A percentile compares a stretch with the other conserved stretches of the same genome.
These are phyloP conservation scores for Agrotis clavis DNA, from an alignment of 2,888 invertebrate genomes.

Conservation along the genomic window DNA sequence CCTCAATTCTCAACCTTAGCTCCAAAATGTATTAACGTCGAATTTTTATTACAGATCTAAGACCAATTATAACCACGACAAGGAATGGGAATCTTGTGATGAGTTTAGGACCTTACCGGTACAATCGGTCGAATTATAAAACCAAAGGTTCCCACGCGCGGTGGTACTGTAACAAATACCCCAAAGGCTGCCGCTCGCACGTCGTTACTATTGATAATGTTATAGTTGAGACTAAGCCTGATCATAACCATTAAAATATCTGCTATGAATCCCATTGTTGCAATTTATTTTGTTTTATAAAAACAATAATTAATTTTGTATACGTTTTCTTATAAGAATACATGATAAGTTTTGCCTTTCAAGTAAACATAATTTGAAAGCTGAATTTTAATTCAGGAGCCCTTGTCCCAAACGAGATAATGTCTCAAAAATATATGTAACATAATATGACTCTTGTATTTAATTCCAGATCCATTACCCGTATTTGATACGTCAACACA, in stretches of 20 bases:
- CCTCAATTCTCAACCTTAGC: no score
- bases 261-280: background rate
- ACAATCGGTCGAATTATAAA: background rate
- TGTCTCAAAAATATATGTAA: no score
- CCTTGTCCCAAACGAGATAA: no score
- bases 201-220: conserved; percentile 35
- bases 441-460: no score
- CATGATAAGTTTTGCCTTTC: no score
- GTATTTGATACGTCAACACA: no score
- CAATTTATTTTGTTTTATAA: no score
- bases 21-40: background rate
- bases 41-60: background rate
- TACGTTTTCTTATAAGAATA: no score
- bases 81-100: background rate
- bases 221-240: conserved; percentile 15
- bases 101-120: background rate
- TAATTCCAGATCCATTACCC: no score
- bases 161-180: conserved; percentile 24
- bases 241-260: conserved; percentile 46
- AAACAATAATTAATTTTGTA: no score
- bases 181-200: conserved; percentile 39
- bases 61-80: background rate
- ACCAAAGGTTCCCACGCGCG: background rate
- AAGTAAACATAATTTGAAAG: no score
- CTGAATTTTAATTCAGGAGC: no score